These are phyloP conservation scores for Sebastolobus alascanus DNA, from an alignment of 2,797 vertebrate species.

Conservation along the genomic window DNA sequence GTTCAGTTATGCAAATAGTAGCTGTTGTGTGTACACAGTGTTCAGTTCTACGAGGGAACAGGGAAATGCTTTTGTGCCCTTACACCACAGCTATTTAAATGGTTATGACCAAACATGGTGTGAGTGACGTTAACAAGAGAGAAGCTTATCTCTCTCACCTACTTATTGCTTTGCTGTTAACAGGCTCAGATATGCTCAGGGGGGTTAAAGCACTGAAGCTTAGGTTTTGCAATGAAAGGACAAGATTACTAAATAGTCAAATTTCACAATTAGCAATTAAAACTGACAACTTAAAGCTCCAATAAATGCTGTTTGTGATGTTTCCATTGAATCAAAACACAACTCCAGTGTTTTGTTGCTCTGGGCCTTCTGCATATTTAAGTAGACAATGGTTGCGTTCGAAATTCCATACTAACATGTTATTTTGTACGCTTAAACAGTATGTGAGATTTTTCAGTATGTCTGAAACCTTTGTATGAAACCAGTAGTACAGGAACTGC, in stretches of 20 bases:
- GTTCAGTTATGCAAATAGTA: not conserved
- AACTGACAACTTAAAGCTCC: not conserved
- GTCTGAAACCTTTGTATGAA: no score
- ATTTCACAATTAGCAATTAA: not conserved
- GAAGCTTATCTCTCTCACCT: constrained; percentile 1
- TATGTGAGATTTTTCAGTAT: no score
- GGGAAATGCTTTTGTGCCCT: not conserved
- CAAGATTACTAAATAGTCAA: not conserved
- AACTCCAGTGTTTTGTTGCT: not conserved
- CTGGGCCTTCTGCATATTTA: no score
- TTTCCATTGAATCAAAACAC: not conserved
- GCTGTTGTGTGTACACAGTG: not conserved
- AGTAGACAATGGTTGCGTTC: no score
- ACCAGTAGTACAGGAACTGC: no score
- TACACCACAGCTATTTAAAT: not conserved
- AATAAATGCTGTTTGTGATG: not conserved
- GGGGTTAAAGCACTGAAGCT: not conserved
- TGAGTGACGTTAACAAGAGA: not conserved
- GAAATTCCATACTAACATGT: no score
- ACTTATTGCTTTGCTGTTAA: not conserved
- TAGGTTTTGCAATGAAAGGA: not conserved
- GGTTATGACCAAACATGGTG: not conserved
- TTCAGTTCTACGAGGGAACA: not conserved
- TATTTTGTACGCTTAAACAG: no score
- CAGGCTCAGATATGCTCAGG: not conserved